A percentile compares a stretch with the other conserved stretches of the same genome.
Conservation (phyloP, 2,888 invertebrate genomes). For the Hermaeophaga mercurialis region DNA sequence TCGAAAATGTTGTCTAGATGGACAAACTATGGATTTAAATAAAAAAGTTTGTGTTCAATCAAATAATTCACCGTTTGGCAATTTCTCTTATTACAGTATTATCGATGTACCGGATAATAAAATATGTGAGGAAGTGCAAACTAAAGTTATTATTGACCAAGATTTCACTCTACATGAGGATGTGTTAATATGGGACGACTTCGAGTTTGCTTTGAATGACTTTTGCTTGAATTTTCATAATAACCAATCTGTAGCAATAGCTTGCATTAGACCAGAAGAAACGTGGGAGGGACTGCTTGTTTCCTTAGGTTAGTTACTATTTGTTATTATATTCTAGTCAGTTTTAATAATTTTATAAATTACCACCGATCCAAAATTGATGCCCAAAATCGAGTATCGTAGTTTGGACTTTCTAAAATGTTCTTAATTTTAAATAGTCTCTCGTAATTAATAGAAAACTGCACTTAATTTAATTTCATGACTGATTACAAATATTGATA, state of each 20-base stretch:
- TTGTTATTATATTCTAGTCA: too few relatives aligned
- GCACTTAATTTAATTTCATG: too few relatives aligned
- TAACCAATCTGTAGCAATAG: slow-evolving; percentile 26
- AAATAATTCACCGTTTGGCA: slow-evolving; percentile 6
- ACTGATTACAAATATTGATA: too few relatives aligned
- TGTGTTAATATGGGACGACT: slow-evolving; percentile 30
- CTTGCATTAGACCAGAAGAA: slow-evolving; percentile 28
- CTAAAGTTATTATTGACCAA: slow-evolving; percentile 28
- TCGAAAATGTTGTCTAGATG: slow-evolving; percentile 37
- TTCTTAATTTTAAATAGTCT: too few relatives aligned
- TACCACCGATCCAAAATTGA: too few relatives aligned
- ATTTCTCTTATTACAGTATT: slow-evolving; percentile 30
- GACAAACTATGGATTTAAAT: slow-evolving; percentile 33
- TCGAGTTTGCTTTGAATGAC: slow-evolving; percentile 25
- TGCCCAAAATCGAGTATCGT: too few relatives aligned
- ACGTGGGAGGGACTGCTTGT: slow-evolving; percentile 11
- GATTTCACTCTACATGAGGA: slow-evolving; percentile 27
- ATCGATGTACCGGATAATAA: slow-evolving; percentile 37
- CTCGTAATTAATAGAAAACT: too few relatives aligned
- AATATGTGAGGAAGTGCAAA: slow-evolving; percentile 33
- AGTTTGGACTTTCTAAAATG: too few relatives aligned
- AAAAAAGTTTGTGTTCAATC: slow-evolving; percentile 28
- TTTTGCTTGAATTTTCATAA: slow-evolving; percentile 34
- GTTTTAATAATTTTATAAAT: too few relatives aligned
- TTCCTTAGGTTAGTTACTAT: slow-evolving; percentile 30